Conservation (phyloP, 2,797 vertebrate species). For the Clarias laeviceps region DNA sequence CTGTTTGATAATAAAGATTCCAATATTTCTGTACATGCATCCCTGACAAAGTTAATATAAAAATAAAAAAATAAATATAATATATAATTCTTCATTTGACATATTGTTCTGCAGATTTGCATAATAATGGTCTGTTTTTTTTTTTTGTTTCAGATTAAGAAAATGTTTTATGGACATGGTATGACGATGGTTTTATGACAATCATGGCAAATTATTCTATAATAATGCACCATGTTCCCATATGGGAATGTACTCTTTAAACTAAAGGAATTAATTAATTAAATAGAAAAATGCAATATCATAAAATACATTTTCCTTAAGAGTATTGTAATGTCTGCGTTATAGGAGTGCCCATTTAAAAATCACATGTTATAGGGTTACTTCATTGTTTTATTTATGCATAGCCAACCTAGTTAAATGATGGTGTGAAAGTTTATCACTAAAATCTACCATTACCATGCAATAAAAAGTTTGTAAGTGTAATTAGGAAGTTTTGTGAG, state of each 20-base stretch:
- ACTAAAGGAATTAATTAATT: background rate
- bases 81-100: background rate
- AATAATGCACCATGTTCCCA: background rate
- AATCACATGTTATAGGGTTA: background rate
- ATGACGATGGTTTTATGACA: background rate
- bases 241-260: background rate
- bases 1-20: too few relatives aligned
- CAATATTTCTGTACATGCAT: too few relatives aligned
- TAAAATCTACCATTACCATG: constrained; percentile 66
- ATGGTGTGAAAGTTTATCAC: constrained; percentile 62
- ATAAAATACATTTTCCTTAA: background rate
- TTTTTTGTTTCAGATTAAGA: background rate
- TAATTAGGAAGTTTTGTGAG: constrained; percentile 61
- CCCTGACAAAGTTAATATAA: too few relatives aligned
- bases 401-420: constrained; percentile 59
- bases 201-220: too few relatives aligned
- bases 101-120: background rate
- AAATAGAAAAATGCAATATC: background rate
- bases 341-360: background rate
- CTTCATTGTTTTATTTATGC: constrained; percentile 5
- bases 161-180: background rate
- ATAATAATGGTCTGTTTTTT: background rate
- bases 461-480: constrained; percentile 65
- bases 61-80: too few relatives aligned
- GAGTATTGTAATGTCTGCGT: background rate